Base-by-base conservation (phyloP, 2,113 vertebrate species). In the Indri indri region DNA sequence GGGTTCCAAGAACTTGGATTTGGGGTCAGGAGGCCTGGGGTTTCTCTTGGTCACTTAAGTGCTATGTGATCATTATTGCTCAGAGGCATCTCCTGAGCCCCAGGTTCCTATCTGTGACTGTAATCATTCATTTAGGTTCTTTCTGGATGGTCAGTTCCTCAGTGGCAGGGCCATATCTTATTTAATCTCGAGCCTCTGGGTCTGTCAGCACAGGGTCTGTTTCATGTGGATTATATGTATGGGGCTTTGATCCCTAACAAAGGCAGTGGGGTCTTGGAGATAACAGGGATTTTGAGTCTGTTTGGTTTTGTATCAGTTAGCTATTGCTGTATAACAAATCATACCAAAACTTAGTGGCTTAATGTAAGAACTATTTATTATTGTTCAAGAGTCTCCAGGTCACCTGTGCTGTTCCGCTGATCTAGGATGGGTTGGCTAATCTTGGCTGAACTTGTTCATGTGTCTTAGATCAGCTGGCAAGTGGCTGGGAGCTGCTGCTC, bases 301-400 rank as follows among this genome's bases (percentile, higher is more conserved):
- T 54, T 74, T 27, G n/a, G n/a, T 65, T 89, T 90, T 84, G 76
- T 79, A 47, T 95, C 8, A 25, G 74, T 86, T 57, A 90, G 70
- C 61, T 80, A 37, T 57, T 47, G 59, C 86, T 80, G 63, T 4
- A 3, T 96, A 89, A 93, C 47, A 96, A 83, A 80, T 81, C 32
- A 37, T n/a, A 57, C 73, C 82, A 16, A 85, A 37, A 40, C 16
- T 10, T 34, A 37, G n/a, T 68, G 17, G 57, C 32, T 96, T 90
- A 18, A 59, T 25, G 23, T 30, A 65, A 86, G 50, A 97, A 45
- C 23, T 93, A 18, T 10, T 73, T 42, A 23, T 68, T 90, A 16
- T 73, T 89, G 32, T 92, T 83, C 45, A 92, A 63, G 81, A 59
- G 70, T 80, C 70, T 42, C 1, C n/a, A 32, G 16, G 40, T 54